A percentile compares a stretch with the other conserved stretches of the same genome.
phyloP scores from a whole-genome alignment of 2,888 invertebrate species.

The Mythimna loreyi region DNA sequence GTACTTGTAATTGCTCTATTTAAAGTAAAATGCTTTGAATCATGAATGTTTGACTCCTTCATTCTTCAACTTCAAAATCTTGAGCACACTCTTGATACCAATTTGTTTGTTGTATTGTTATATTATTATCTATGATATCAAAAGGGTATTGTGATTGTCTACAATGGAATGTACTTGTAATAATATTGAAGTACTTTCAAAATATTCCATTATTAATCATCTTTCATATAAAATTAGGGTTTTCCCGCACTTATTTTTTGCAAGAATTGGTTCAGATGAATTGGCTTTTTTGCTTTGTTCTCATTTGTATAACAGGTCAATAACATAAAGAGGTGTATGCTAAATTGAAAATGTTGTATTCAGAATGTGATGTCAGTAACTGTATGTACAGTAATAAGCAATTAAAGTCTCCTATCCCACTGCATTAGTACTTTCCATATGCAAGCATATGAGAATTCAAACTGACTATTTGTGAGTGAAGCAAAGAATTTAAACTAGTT shows the following conservation, averaged over 20 bases:
- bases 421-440: conserved; percentile 9
- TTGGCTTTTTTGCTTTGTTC: background rate
- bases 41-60: conserved; percentile 1
- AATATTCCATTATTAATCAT: conserved; percentile 9
- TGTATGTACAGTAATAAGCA: background rate
- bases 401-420: background rate
- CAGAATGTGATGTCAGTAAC: background rate
- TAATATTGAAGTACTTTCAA: conserved; percentile 13
- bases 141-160: conserved; percentile 35
- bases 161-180: conserved; percentile 18
- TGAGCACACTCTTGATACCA: conserved; percentile 26
- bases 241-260: background rate
- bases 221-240: background rate
- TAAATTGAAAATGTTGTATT: conserved; percentile 3
- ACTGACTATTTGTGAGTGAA: background rate
- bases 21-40: background rate
- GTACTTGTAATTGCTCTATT: too few relatives aligned
- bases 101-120: conserved; percentile 38
- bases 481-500: background rate
- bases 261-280: background rate
- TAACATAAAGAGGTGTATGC: background rate
- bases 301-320: background rate
- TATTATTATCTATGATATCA: conserved; percentile 26
- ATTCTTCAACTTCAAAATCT: conserved; percentile 21
- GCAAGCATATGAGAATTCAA: background rate